Conservation (phyloP, 2,113 vertebrate species). For the Chiloscyllium plagiosum region DNA sequence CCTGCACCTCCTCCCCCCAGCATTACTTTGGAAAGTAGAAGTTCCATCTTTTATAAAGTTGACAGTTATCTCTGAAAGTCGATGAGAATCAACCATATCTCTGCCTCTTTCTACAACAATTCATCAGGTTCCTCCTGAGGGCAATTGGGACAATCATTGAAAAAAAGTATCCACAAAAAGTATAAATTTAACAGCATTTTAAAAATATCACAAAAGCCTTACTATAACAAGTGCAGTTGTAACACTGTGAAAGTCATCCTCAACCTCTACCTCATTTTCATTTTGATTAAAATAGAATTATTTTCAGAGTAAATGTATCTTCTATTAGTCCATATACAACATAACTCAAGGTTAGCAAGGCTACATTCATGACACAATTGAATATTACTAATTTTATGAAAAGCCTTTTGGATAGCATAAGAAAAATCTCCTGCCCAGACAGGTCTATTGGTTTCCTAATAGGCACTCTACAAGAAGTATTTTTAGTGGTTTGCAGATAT, state of each 20-base stretch:
- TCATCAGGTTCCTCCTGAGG: background rate
- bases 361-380: background rate
- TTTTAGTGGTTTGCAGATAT: background rate
- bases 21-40: background rate
- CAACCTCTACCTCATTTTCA: constrained; percentile 39
- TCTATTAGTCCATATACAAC: background rate
- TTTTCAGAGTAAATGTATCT: background rate
- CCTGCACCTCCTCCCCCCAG: background rate
- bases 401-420: background rate
- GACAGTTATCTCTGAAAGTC: background rate
- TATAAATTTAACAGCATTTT: background rate
- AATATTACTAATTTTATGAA: background rate
- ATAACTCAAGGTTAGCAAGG: background rate
- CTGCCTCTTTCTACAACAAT: background rate
- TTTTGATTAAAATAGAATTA: constrained; percentile 48
- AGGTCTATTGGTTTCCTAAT: background rate
- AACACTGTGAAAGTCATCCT: constrained; percentile 45
- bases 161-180: background rate
- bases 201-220: constrained; percentile 26
- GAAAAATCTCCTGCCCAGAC: background rate
- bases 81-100: background rate
- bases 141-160: background rate
- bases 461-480: background rate
- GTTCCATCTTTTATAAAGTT: background rate
- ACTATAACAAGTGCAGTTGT: constrained; percentile 48